Evolutionary conservation across 2,888 invertebrate genomes (phyloP).

Genomic region (Parnassius smintheus): DNA sequence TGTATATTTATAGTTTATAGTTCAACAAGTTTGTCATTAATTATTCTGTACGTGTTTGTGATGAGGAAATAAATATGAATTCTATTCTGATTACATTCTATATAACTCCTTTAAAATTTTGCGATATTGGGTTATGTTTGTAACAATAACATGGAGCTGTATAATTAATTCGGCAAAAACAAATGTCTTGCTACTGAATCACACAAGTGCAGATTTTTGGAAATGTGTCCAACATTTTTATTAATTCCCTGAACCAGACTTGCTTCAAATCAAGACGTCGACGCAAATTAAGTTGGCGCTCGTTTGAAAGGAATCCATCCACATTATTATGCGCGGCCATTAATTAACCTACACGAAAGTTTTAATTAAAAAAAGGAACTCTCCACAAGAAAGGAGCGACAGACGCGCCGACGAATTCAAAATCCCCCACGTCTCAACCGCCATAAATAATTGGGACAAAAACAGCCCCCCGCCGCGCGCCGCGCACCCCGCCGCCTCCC

Average conservation of each 20-base stretch:
- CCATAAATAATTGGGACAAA: conserved; percentile 81
- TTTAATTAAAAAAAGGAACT: conserved; percentile 76
- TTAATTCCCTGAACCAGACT: conserved; percentile 16
- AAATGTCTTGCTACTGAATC: neutral
- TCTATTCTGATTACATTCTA: neutral
- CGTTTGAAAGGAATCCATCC: conserved; percentile 39
- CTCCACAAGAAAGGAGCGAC: conserved; percentile 70
- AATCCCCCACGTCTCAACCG: conserved; percentile 75
- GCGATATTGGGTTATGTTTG: neutral
- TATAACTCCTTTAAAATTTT: neutral
- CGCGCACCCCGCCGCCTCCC: conserved; percentile 45
- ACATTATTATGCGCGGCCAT: conserved; percentile 59
- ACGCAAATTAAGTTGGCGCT: conserved; percentile 23
- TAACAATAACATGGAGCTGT: neutral
- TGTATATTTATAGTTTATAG: neutral
- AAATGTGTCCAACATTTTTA: conserved; percentile 5
- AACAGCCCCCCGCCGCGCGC: conserved; percentile 53
- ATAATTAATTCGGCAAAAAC: neutral
- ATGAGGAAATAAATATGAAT: too few species aligned
- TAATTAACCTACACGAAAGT: conserved; percentile 76
- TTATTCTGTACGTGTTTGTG: too few species aligned
- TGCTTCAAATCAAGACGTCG: conserved; percentile 27
- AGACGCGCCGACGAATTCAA: conserved; percentile 72
- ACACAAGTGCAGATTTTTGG: conserved; percentile 2
- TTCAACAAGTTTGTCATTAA: too few species aligned